These are phyloP conservation scores for Potamarius usumacintae DNA, from an alignment of 2,113 vertebrate species.

Conservation along the genomic window DNA sequence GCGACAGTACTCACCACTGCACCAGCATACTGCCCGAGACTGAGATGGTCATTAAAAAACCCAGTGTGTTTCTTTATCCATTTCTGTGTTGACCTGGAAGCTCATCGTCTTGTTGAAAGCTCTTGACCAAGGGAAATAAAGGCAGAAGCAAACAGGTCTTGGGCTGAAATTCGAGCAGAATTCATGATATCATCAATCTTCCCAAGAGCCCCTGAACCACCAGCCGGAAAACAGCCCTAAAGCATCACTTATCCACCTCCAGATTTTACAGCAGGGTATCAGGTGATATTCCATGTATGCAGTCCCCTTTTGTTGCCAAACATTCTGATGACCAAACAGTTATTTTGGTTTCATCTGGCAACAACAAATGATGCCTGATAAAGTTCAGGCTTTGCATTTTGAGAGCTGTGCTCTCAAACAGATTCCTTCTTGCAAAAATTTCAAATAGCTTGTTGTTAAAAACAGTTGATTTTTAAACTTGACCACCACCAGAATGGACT, in stretches of 20 bases:
- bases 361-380: not conserved
- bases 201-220: not conserved
- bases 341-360: conserved; percentile 8
- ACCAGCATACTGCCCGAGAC: not conserved
- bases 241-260: not conserved
- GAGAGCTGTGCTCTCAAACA: not conserved
- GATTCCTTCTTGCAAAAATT: not conserved
- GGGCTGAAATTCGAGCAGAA: not conserved
- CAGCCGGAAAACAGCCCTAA: not conserved
- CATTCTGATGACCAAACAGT: not conserved
- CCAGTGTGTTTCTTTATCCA: not conserved
- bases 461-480: not conserved
- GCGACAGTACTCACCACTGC: no score
- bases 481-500: not conserved
- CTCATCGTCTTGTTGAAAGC: not conserved
- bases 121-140: not conserved
- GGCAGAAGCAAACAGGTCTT: not conserved
- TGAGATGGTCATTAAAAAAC: not conserved
- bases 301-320: not conserved
- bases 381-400: not conserved
- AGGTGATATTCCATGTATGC: not conserved
- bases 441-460: not conserved
- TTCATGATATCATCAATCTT: not conserved
- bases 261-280: not conserved
- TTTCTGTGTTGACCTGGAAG: not conserved